Base-by-base conservation (phyloP, 2,113 vertebrate species). In the Alaudala cheleensis region DNA sequence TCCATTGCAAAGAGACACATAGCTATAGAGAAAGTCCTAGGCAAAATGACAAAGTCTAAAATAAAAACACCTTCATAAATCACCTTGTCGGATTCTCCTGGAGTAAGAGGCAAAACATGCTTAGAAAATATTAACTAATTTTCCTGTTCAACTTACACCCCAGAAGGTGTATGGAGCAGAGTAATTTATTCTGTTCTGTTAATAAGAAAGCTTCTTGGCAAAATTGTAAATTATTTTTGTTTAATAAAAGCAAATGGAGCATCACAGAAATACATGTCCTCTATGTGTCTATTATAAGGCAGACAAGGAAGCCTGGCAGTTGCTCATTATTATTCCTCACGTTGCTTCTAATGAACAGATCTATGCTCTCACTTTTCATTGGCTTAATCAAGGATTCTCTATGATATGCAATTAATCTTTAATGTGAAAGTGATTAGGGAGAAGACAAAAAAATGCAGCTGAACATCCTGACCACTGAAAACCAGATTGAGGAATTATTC, bases 321-420 rank as follows among this genome's bases (percentile, higher is more conserved):
- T 84, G 77, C 69, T 95, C 53, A 84, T 95, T 93, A 92, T 87
- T 95, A 92, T 95, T 93, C 76, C 28, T 88, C n/a, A 53, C 0
- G 0, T n/a, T 81, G 37, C 72, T 81, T 92, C 86, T 92, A 94
- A 95, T 84, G 69, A 91, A 87, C 81, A 84, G 65, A 91, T 93
- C 91, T 72, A 26, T 81, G 57, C 49, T 86, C 57, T 95, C 77
- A 84, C 44, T 93, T 93, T 93, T 95, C 86, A 94, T 95, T 93
- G 91, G 92, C 83, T 93, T 97, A 92, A 95, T 95, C 94, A 91
- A 96, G 86, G 60, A 95, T 94, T 96, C 91, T 88, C 92, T 93
- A 86, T 71, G 86, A 95, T 95, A 91, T 50, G 53, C 86, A 95
- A 95, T 97, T 96, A 93, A 95, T 92, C 92, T 95, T 95, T 96